Percentiles rank a stretch among this genome's conserved stretches.
Conservation (phyloP, 2,113 vertebrate species). For the Geococcyx californianus region DNA sequence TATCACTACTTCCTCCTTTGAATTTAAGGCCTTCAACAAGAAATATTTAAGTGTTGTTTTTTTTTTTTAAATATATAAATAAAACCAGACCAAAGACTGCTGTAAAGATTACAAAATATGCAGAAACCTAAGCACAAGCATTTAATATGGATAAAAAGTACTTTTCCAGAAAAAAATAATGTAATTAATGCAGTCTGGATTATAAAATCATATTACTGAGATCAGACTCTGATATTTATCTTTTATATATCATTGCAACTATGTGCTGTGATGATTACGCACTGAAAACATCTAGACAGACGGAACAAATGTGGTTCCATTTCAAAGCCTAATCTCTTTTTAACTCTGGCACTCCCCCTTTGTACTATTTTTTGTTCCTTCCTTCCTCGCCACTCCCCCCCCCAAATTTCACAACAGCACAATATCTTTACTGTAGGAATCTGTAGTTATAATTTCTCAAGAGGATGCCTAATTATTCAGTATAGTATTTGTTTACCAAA, state of each 20-base stretch:
- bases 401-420: not conserved
- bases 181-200: not conserved
- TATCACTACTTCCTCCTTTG: not conserved
- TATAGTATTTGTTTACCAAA: not conserved
- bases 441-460: not conserved
- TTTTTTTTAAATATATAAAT: accelerated
- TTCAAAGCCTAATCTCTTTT: not conserved
- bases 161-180: not conserved
- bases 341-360: not conserved
- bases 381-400: no score
- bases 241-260: not conserved
- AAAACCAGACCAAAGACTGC: not conserved
- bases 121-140: not conserved
- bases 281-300: not conserved
- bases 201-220: not conserved
- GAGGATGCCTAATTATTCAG: not conserved
- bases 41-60: no score
- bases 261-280: not conserved
- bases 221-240: not conserved
- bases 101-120: not conserved
- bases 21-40: not conserved
- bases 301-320: not conserved
- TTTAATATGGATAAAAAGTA: not conserved
- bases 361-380: no score
- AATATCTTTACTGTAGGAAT: not conserved